Evolutionary conservation across 2,888 invertebrate genomes (phyloP).

Genomic region (Brenthis ino): DNA sequence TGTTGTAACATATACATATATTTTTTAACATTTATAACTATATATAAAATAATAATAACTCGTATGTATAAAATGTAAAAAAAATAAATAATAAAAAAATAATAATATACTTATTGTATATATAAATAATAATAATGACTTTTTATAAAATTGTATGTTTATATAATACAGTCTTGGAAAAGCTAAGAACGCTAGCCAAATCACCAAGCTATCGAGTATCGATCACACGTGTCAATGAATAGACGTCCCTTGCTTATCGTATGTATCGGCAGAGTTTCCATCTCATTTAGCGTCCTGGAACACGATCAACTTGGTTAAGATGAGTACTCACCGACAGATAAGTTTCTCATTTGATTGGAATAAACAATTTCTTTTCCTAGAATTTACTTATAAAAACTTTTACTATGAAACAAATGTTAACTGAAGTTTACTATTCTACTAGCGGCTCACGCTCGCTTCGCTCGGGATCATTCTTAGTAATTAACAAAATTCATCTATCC

Average conservation of each 20-base stretch:
- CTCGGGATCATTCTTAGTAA: background rate
- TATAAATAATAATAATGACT: too few species aligned
- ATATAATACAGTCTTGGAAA: constrained; percentile 9
- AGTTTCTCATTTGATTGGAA: constrained; percentile 10
- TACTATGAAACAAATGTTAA: background rate
- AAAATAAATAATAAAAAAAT: too few species aligned
- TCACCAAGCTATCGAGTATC: constrained; percentile 21
- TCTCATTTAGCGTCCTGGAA: constrained; percentile 55
- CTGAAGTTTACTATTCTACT: background rate
- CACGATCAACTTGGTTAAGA: constrained; percentile 8
- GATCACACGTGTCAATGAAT: constrained; percentile 31
- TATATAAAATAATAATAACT: background rate
- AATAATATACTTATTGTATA: too few species aligned
- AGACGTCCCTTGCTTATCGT: constrained; percentile 48
- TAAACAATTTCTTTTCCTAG: background rate
- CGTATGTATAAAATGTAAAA: too few species aligned
- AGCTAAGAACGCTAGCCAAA: constrained; percentile 7
- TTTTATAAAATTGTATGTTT: background rate
- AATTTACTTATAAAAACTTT: background rate
- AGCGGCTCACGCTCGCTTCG: too few species aligned
- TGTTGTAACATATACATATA: too few species aligned
- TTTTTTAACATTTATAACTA: too few species aligned
- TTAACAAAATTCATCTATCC: too few species aligned
- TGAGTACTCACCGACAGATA: constrained; percentile 3
- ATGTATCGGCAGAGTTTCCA: constrained; percentile 65